Percentiles rank a stretch among this genome's conserved stretches.
Conservation (phyloP, 2,797 vertebrate genomes). For the Helicolenus hilgendorfi region DNA sequence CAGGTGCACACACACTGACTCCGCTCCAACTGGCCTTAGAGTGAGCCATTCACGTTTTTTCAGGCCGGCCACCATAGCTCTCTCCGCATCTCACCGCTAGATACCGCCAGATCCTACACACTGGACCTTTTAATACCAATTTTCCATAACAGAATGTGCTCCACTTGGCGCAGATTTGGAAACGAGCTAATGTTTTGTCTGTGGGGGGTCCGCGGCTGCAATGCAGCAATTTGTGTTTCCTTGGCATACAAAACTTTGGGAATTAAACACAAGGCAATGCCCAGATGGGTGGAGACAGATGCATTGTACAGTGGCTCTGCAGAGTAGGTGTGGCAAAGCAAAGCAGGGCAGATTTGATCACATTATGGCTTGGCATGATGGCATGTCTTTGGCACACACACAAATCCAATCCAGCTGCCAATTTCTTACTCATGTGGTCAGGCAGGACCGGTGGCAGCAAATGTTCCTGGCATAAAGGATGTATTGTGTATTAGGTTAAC, state of each 20-base stretch:
- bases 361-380: constrained; percentile 30
- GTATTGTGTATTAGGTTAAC: constrained; percentile 19
- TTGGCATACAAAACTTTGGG: neutral
- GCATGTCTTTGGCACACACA: constrained; percentile 1
- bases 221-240: constrained; percentile 14
- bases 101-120: too few species aligned
- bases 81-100: too few species aligned
- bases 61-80: too few species aligned
- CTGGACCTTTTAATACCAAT: neutral
- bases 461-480: constrained; percentile 24
- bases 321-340: constrained; percentile 31
- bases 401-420: constrained; percentile 35
- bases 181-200: constrained; percentile 1
- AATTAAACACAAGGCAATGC: neutral
- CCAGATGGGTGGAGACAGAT: constrained; percentile 1
- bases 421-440: constrained; percentile 26
- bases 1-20: too few species aligned
- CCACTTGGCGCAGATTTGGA: neutral
- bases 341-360: constrained; percentile 37
- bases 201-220: neutral
- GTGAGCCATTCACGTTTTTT: accelerated
- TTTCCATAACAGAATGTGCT: neutral
- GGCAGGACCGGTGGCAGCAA: constrained; percentile 17
- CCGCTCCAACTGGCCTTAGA: too few species aligned
- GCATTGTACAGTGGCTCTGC: neutral